Evolutionary conservation across 2,113 vertebrate species (phyloP).

Genomic region (Semnornis frantzii): DNA sequence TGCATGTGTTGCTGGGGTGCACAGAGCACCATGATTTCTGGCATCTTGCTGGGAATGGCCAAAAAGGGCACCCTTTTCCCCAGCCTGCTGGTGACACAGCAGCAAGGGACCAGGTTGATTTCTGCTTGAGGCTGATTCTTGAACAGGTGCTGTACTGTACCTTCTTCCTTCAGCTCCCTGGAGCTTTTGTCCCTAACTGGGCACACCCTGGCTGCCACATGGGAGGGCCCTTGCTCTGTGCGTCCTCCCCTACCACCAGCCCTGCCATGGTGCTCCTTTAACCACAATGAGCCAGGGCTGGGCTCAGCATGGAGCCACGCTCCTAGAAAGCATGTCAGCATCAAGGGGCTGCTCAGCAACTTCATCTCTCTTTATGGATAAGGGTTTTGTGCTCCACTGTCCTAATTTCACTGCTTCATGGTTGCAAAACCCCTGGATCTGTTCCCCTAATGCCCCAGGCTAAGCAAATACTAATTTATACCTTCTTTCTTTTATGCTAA

Average conservation of each 20-base stretch:
- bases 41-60: neutral
- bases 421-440: neutral
- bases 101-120: fast-evolving
- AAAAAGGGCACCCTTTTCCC: neutral
- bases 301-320: neutral
- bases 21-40: neutral
- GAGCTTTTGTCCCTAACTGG: neutral
- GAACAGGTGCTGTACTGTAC: neutral
- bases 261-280: too few relatives aligned
- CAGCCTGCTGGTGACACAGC: fast-evolving
- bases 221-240: fast-evolving
- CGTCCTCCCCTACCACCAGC: neutral
- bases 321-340: neutral
- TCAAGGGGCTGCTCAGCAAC: fast-evolving
- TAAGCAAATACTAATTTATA: neutral
- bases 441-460: neutral
- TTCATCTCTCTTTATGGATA: neutral
- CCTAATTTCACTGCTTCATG: neutral
- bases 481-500: neutral
- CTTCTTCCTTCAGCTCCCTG: neutral
- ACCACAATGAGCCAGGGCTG: fast-evolving
- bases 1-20: neutral
- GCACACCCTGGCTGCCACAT: fast-evolving
- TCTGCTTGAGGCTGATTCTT: neutral
- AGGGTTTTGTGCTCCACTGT: neutral